Conservation (phyloP, 2,888 invertebrate genomes). For the Hetaerina titia region DNA sequence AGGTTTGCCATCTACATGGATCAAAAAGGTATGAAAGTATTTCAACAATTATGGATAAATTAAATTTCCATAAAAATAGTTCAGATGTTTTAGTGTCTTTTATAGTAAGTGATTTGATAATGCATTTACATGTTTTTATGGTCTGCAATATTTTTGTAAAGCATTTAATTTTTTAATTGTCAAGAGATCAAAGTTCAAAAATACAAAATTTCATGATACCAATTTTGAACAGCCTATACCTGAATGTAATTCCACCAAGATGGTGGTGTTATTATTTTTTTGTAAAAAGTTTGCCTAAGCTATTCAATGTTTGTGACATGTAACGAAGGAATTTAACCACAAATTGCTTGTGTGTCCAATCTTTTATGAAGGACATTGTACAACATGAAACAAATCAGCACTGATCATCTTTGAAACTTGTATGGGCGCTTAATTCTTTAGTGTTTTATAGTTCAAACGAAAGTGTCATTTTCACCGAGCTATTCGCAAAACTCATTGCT, state of each 20-base stretch:
- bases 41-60: not conserved
- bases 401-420: constrained; percentile 8
- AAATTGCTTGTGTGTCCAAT: constrained; percentile 50
- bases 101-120: constrained; percentile 65
- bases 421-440: constrained; percentile 10
- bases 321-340: constrained; percentile 43
- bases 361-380: constrained; percentile 39
- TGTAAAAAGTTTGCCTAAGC: constrained; percentile 48
- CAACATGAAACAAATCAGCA: constrained; percentile 47
- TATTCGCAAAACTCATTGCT: constrained; percentile 59
- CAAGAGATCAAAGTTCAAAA: constrained; percentile 32
- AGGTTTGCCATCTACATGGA: constrained; percentile 18
- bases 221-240: constrained; percentile 52
- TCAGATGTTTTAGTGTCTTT: constrained; percentile 65
- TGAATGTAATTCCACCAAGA: not conserved
- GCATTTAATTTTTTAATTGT: constrained; percentile 62
- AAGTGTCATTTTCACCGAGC: constrained; percentile 43
- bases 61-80: constrained; percentile 43
- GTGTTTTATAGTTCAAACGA: not conserved
- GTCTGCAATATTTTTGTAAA: constrained; percentile 65
- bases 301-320: constrained; percentile 50
- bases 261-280: constrained; percentile 33
- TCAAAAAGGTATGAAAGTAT: constrained; percentile 29
- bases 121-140: constrained; percentile 65
- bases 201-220: constrained; percentile 57